Conservation (phyloP, 1,140 invertebrate genomes). For the Paraescarpia echinospica region DNA sequence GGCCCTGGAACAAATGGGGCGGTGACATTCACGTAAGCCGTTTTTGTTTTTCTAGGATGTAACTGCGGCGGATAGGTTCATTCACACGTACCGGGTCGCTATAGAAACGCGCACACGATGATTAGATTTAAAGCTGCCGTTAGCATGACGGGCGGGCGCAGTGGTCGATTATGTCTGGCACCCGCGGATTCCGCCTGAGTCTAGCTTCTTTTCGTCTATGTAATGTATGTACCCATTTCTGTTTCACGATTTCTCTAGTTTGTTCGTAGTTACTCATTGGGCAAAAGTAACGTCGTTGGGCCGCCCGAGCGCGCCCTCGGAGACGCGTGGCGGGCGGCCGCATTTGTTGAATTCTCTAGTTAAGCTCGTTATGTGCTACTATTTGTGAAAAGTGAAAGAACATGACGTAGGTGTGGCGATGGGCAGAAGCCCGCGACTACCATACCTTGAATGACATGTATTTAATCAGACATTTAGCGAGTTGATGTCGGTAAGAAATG, state of each 20-base stretch:
- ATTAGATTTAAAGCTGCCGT: background rate
- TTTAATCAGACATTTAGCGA: background rate
- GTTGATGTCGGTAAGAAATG: background rate
- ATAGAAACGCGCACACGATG: background rate
- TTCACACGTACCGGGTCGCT: background rate
- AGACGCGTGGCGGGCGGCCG: background rate
- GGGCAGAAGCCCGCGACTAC: background rate
- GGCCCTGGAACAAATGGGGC: background rate
- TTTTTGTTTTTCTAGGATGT: background rate
- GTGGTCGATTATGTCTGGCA: background rate
- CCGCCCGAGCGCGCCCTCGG: too few relatives aligned
- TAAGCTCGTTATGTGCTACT: background rate
- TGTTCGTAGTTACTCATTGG: background rate
- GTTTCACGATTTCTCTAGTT: background rate
- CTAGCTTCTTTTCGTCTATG: background rate
- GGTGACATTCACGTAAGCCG: background rate
- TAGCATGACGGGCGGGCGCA: background rate
- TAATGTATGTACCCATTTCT: background rate
- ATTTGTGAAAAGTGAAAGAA: conserved; percentile 1
- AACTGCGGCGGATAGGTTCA: background rate
- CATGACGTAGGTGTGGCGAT: background rate
- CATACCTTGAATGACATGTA: background rate
- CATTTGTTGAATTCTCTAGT: background rate
- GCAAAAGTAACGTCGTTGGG: background rate
- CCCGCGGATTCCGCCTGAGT: background rate